These are phyloP conservation scores for Trogon surrucura DNA, from an alignment of 2,113 vertebrate species.

Conservation along the genomic window DNA sequence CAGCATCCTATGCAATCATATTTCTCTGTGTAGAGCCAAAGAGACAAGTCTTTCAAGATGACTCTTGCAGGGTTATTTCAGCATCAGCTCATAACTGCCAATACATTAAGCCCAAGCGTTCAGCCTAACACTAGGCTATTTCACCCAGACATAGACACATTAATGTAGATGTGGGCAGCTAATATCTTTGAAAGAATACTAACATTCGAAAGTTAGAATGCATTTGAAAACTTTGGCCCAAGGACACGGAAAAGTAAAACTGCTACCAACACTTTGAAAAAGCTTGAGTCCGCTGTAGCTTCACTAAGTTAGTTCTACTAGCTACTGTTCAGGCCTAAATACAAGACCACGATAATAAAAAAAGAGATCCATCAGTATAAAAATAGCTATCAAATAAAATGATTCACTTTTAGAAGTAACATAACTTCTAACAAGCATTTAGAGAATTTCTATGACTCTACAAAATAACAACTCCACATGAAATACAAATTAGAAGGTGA, in stretches of 20 bases:
- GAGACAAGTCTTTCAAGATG: neutral
- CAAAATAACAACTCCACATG: neutral
- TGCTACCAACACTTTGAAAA: neutral
- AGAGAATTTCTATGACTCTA: neutral
- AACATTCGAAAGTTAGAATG: neutral
- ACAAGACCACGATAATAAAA: neutral
- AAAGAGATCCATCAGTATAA: neutral
- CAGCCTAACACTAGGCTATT: neutral
- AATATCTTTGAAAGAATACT: neutral
- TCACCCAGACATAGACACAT: neutral
- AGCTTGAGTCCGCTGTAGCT: neutral
- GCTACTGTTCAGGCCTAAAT: neutral
- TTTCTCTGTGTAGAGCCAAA: neutral
- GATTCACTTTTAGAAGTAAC: neutral
- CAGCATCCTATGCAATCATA: neutral
- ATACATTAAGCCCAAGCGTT: neutral
- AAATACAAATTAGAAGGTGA: neutral
- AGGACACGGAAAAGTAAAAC: neutral
- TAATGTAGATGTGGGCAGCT: neutral
- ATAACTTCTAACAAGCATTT: neutral
- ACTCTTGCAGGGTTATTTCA: neutral
- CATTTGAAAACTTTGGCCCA: neutral
- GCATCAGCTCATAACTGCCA: neutral
- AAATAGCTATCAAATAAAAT: neutral
- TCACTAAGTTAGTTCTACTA: neutral